Conservation (phyloP, 2,797 vertebrate species). For the Todus mexicanus region DNA sequence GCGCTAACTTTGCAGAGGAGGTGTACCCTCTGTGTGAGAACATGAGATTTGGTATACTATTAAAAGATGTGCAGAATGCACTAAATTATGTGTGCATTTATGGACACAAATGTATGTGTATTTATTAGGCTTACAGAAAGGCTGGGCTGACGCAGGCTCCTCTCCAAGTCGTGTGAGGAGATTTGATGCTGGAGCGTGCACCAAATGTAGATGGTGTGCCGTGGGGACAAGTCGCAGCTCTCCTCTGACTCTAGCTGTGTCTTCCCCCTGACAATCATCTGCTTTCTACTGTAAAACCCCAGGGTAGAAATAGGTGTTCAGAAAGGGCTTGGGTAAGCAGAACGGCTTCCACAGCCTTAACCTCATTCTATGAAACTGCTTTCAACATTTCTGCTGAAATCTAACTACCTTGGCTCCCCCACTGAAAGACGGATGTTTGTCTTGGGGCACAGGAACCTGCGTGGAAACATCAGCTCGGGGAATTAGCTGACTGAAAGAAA, state of each 20-base stretch:
- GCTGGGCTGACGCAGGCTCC: not conserved
- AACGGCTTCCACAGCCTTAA: not conserved
- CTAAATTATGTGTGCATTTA: fast-evolving
- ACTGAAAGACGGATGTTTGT: not conserved
- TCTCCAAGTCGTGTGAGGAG: not conserved
- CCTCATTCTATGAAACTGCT: not conserved
- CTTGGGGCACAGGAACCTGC: not conserved
- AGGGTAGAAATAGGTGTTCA: not conserved
- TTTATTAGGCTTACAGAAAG: not conserved
- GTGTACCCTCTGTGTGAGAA: not conserved
- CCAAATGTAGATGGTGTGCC: not conserved
- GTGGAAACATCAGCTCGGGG: not conserved
- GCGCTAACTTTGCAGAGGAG: not conserved
- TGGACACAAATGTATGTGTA: not conserved
- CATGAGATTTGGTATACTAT: not conserved
- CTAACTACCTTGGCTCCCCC: not conserved
- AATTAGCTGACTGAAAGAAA: not conserved
- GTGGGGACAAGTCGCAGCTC: not conserved
- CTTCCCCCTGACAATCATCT: not conserved
- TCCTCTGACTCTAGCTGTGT: not conserved
- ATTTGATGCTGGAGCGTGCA: not conserved
- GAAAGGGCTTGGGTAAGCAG: not conserved
- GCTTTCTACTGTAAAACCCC: not conserved
- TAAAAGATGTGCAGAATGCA: not conserved
- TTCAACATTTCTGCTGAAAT: not conserved